Conservation (phyloP, 2,888 invertebrate genomes). For the Eretmocerus hayati region DNA sequence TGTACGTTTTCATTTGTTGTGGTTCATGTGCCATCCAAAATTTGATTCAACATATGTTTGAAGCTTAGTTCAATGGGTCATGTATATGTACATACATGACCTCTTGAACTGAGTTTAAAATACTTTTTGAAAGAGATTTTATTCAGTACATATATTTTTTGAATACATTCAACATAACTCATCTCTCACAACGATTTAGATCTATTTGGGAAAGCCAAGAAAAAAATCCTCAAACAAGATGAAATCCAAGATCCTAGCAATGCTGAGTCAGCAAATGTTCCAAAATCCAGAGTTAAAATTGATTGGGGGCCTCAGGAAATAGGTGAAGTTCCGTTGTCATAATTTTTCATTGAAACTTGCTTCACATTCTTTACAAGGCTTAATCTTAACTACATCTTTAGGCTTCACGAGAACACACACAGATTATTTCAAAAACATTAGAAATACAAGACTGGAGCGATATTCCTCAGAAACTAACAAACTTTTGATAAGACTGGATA, state of each 20-base stretch:
- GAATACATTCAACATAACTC: too few species aligned
- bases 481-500: conserved; percentile 85
- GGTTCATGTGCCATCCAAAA: too few species aligned
- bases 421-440: conserved; percentile 65
- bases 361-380: too few species aligned
- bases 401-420: conserved; percentile 62
- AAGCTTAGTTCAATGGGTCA: too few species aligned
- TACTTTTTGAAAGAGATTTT: too few species aligned
- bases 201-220: conserved; percentile 82
- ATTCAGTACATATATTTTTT: too few species aligned
- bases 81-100: too few species aligned
- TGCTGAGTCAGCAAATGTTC: conserved; percentile 23
- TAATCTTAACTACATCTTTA: conserved; percentile 28
- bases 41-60: too few species aligned
- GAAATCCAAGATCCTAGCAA: conserved; percentile 45
- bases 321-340: conserved; percentile 43
- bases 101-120: too few species aligned
- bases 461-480: conserved; percentile 94
- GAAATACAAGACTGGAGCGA: conserved; percentile 71
- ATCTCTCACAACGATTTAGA: too few species aligned
- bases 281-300: conserved; percentile 34
- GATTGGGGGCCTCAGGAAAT: conserved; percentile 59
- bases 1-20: neutral
- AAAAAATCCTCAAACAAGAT: conserved; percentile 72
- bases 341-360: neutral